phyloP scores from a whole-genome alignment of 2,113 vertebrate genomes.

The Azemiops feae region DNA sequence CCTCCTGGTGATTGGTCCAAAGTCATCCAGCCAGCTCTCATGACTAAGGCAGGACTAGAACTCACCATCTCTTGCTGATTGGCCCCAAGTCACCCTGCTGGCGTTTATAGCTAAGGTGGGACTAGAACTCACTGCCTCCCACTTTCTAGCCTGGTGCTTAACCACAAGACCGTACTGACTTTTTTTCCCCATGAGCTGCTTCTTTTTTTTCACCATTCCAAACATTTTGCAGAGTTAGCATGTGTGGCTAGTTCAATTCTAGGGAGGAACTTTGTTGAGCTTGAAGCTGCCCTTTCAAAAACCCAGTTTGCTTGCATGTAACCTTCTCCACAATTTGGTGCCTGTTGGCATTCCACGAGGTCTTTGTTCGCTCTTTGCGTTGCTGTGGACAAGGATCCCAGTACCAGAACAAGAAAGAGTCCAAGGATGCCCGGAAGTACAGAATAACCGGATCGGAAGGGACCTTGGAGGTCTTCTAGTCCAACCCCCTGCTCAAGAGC shows the following conservation, averaged over 20 bases:
- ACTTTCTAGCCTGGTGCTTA: not conserved
- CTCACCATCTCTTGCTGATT: not conserved
- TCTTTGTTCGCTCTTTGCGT: not conserved
- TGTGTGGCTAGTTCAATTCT: not conserved
- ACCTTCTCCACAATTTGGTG: not conserved
- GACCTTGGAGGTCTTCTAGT: not conserved
- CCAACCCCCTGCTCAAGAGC: not conserved
- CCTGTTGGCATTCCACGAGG: not conserved
- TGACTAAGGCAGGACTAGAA: no score
- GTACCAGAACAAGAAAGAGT: not conserved
- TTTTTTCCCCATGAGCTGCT: no score
- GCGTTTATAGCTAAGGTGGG: no score
- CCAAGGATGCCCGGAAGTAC: not conserved
- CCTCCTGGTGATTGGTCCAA: not conserved
- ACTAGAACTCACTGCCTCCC: not conserved
- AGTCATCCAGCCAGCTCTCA: no score
- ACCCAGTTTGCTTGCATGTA: not conserved
- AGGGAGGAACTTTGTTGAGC: constrained; percentile 22
- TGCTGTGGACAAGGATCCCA: constrained; percentile 5
- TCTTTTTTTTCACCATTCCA: not conserved
- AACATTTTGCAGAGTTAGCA: not conserved
- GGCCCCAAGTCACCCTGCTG: no score
- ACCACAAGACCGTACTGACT: not conserved
- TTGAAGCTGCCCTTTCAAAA: constrained; percentile 14
- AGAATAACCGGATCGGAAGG: not conserved